phyloP scores from a whole-genome alignment of 1,140 invertebrate species.

The Zaprionus lachaisei region DNA sequence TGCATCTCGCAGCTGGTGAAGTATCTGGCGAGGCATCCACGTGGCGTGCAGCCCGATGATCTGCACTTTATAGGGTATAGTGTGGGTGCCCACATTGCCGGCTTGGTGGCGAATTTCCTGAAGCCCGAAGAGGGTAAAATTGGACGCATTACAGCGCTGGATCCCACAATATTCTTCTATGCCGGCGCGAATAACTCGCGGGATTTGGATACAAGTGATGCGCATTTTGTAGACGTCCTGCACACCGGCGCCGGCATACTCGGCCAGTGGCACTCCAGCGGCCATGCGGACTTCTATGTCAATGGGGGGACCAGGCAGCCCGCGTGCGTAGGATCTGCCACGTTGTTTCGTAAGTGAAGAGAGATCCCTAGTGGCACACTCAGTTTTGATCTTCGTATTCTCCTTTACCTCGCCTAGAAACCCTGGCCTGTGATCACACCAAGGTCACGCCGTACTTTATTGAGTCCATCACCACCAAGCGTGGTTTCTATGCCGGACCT shows the following conservation, averaged over 20 bases:
- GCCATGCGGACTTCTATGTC: conserved; percentile 95
- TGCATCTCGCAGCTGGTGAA: conserved; percentile 92
- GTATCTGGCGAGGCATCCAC: conserved; percentile 91
- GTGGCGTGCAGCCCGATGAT: conserved; percentile 89
- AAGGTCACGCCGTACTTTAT: conserved; percentile 95
- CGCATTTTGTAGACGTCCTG: conserved; percentile 94
- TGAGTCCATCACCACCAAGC: conserved; percentile 91
- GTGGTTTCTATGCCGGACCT: conserved; percentile 92
- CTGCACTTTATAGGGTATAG: conserved; percentile 94
- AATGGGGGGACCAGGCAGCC: conserved; percentile 95
- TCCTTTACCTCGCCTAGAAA: conserved; percentile 86
- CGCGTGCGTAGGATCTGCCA: conserved; percentile 90
- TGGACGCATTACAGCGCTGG: conserved; percentile 92
- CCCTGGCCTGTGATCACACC: conserved; percentile 93
- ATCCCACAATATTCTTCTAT: conserved; percentile 93
- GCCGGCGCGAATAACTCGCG: conserved; percentile 91
- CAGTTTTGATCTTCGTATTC: not conserved
- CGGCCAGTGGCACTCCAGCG: conserved; percentile 93
- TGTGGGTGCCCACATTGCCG: conserved; percentile 93
- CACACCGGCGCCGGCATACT: conserved; percentile 95
- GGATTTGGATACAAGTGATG: conserved; percentile 93
- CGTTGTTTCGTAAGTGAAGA: conserved; percentile 89
- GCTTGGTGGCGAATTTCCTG: conserved; percentile 91
- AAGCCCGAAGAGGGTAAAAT: conserved; percentile 88
- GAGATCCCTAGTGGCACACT: not conserved